Base-by-base conservation (phyloP, 2,797 vertebrate species). In the Triplophysa yarkandensis region DNA sequence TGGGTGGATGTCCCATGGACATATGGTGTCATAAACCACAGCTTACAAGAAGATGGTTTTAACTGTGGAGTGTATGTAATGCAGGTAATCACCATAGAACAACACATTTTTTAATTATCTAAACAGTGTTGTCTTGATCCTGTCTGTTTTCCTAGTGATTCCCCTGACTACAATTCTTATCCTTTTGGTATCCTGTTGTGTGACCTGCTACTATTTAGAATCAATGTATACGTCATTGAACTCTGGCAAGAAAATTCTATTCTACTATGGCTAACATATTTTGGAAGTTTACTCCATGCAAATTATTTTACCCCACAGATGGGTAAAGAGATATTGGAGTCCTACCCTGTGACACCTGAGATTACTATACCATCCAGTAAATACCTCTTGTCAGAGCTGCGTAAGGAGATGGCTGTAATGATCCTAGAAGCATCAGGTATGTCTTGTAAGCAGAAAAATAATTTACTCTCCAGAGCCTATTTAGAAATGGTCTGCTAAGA, bases 61-160 rank as follows among this genome's bases (percentile, higher is more conserved):
- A 66, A n/a, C 63, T 65, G 63, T 65, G 63, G 63, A 13, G 28
- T 32, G 8, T 65, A 41, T 41, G 63, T 66, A n/a, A 66, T 66
- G 63, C 63, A 66, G 28, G 63, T 66, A 32, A 65, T 34, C 25
- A 63, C 34, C 23, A 1, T 39, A 8, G 2, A 39, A 19, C 44
- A 48, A 48, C 44, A 48, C 14, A 27, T 39, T 39, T 39, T 39
- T 39, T 6, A 4, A 39, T 39, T 8, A 39, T 2, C 36, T 39
- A 14, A 44, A n/a, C 9, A 28, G 16, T n/a, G 14, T 62, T n/a
- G n/a, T n/a, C n/a, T n/a, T n/a, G n/a, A n/a, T n/a, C n/a, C n/a
- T n/a, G n/a, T n/a, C n/a, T n/a, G n/a, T n/a, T n/a, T n/a, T n/a
- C n/a, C n/a, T n/a, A n/a, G n/a, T n/a, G n/a, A n/a, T n/a, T n/a